A percentile compares a stretch with the other conserved stretches of the same genome.
These are phyloP conservation scores for Drosophila nikananu DNA, from an alignment of 1,140 invertebrate species.

Conservation along the genomic window DNA sequence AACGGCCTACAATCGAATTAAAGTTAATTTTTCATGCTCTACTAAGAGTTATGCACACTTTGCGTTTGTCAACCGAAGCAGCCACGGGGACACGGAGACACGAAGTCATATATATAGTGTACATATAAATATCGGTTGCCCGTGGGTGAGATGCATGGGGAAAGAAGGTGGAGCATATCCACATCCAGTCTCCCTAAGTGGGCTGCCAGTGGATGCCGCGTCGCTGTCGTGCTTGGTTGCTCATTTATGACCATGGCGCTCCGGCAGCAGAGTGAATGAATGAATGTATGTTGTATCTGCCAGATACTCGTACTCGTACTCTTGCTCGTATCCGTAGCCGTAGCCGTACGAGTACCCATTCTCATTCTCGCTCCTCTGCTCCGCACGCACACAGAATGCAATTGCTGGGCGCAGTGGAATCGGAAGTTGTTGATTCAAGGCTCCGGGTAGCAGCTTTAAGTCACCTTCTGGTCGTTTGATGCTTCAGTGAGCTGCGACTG, in stretches of 20 bases:
- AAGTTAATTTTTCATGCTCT: constrained; percentile 68
- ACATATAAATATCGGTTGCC: constrained; percentile 8
- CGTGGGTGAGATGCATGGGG: constrained; percentile 15
- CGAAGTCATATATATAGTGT: not conserved
- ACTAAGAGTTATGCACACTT: constrained; percentile 70
- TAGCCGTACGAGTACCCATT: constrained; percentile 10
- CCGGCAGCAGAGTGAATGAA: constrained; percentile 19
- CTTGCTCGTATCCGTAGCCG: not conserved
- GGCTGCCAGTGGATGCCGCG: constrained; percentile 34
- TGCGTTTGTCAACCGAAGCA: constrained; percentile 36
- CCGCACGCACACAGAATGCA: constrained; percentile 49
- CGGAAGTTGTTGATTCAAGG: constrained; percentile 54
- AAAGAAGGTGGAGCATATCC: constrained; percentile 36
- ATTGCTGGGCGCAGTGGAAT: constrained; percentile 35
- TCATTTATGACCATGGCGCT: constrained; percentile 79
- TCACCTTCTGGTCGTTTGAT: constrained; percentile 53
- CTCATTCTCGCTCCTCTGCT: constrained; percentile 4
- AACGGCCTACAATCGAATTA: constrained; percentile 56
- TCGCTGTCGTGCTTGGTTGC: constrained; percentile 68
- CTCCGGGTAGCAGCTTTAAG: constrained; percentile 47
- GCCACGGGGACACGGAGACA: constrained; percentile 3
- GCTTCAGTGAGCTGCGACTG: constrained; percentile 54
- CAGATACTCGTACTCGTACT: constrained; percentile 45
- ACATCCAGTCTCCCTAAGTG: constrained; percentile 36
- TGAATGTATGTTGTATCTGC: constrained; percentile 51